Conservation (phyloP, 2,113 vertebrate genomes). For the Brachyistius frenatus region DNA sequence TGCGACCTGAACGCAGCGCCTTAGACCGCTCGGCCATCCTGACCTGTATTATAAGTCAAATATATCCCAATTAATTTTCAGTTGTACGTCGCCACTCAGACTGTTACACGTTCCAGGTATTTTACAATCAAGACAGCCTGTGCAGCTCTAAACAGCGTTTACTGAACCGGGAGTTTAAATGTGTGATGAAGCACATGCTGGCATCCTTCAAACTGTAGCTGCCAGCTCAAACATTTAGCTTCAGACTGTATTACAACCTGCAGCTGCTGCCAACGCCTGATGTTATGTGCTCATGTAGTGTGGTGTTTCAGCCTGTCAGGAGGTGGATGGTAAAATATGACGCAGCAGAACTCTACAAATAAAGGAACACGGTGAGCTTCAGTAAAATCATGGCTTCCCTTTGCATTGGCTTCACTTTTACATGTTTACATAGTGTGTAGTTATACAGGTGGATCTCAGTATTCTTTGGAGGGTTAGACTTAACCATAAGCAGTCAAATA, state of each 20-base stretch:
- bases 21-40: constrained; percentile 80
- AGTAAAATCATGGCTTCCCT: background rate
- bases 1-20: constrained; percentile 82
- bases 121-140: background rate
- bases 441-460: background rate
- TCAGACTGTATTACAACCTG: background rate
- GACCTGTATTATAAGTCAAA: constrained; percentile 13
- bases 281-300: too few species aligned
- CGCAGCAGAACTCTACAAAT: too few species aligned
- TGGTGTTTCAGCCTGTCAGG: too few species aligned
- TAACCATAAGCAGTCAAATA: too few species aligned
- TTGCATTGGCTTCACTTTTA: too few species aligned
- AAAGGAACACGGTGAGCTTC: too few species aligned
- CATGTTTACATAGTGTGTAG: too few species aligned
- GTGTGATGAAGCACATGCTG: background rate
- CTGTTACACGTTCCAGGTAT: too few species aligned
- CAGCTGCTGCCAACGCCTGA: background rate
- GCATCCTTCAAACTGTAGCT: background rate
- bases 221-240: background rate
- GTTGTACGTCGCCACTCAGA: too few species aligned
- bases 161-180: background rate
- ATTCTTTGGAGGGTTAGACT: too few species aligned
- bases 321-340: too few species aligned
- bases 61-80: too few species aligned
- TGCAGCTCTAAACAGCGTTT: background rate